Evolutionary conservation across 2,797 vertebrate genomes (phyloP).

Genomic region (Sus cebifrons): DNA sequence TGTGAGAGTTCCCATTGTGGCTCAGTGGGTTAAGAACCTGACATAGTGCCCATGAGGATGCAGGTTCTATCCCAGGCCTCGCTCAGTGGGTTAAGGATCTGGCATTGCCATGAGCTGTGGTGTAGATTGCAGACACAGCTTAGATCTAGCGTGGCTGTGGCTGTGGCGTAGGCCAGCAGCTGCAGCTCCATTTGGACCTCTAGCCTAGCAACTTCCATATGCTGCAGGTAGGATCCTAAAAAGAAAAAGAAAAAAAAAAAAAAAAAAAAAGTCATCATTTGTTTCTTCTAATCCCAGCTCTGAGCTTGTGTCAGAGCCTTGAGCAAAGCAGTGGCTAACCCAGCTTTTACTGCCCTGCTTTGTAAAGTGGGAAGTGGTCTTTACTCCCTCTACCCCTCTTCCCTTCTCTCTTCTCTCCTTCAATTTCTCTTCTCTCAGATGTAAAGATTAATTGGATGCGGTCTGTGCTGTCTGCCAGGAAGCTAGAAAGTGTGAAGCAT

Average conservation of each 20-base stretch:
- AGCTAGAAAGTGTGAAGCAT: slow-evolving; percentile 17
- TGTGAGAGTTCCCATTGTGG: neutral
- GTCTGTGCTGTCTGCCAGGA: slow-evolving; percentile 20
- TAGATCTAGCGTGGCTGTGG: no score
- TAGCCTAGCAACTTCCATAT: no score
- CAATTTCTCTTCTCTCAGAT: neutral
- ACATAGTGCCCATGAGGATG: no score
- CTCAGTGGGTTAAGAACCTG: no score
- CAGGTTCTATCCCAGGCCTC: no score
- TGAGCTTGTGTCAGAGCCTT: neutral
- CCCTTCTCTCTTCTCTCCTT: neutral
- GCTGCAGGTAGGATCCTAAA: no score
- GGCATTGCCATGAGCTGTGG: no score
- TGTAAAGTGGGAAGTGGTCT: neutral
- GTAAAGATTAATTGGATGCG: slow-evolving; percentile 51
- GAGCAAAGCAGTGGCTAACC: neutral
- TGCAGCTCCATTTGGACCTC: no score
- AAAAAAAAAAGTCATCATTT: neutral
- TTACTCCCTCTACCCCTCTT: neutral
- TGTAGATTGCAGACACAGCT: no score
- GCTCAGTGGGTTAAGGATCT: no score
- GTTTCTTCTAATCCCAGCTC: neutral
- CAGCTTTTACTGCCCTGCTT: neutral
- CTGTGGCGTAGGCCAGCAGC: no score
- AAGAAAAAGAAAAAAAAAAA: neutral